Base-by-base conservation (phyloP, 2,888 invertebrate genomes). In the Drosophila mulleri region DNA sequence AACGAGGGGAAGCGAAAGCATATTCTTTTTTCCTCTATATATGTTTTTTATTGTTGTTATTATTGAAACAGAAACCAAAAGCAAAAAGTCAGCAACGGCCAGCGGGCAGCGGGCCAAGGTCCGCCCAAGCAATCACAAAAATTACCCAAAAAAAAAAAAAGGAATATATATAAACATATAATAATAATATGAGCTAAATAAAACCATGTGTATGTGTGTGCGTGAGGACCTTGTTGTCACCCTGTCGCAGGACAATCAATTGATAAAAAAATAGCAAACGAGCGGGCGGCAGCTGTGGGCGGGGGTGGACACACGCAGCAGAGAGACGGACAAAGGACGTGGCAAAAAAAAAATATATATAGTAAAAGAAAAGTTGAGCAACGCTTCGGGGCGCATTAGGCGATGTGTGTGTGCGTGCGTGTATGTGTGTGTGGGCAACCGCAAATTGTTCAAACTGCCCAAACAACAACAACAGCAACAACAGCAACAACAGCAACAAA, bases 201-300 rank as follows among this genome's bases (percentile, higher is more conserved):
- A 58, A 32, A 61, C 41, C 72, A 76, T 57, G 62, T 75, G 62
- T 60, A 44, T 65, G 61, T 58, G 54, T 59, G 52, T 64, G 56
- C 57, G 56, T 58, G 63, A 53, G 67, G 67, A 66, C 52, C 72
- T 72, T 71, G 76, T 75, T 80, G 76, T 87, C 90, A 89, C 88
- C 90, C 90, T 77, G 77, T 78, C 54, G 69, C 83, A 84, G 79
- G 81, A 83, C 89, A 86, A 83, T 86, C 86, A 89, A 84, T 86
- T 88, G 88, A 81, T 83, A 83, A 79, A 75, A 77, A 77, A 81
- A 52, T 67, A 67, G 54, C 70, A 75, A 61, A 58, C 39, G 54
- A 59, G 63, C 57, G 63, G 66, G 48, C 66, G 63, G 56, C 53
- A 54, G 23, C 62, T 29, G 20, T 23, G 45, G 48, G 20, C 26